Conservation (phyloP, 1,140 invertebrate genomes). For the Galendromus occidentalis region DNA sequence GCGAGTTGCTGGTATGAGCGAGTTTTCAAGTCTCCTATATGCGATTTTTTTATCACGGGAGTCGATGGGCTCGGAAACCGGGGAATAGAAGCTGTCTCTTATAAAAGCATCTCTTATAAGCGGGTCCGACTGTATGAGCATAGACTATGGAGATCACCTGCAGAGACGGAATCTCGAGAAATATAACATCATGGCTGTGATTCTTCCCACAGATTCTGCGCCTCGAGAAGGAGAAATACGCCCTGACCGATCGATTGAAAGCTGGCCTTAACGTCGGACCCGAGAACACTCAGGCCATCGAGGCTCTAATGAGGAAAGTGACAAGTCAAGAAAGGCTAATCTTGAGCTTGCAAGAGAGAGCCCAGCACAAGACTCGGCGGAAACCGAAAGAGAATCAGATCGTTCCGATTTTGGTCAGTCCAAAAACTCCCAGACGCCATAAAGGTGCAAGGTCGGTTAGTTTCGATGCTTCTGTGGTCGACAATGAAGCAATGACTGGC, state of each 20-base stretch:
- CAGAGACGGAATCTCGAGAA: no score
- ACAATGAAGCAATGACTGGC: background rate
- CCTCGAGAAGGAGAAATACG: conserved; percentile 1
- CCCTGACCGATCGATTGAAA: background rate
- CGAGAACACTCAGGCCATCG: background rate
- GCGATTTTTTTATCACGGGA: no score
- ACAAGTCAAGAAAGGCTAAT: background rate
- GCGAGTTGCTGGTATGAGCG: no score
- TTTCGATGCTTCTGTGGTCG: background rate
- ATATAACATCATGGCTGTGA: no score
- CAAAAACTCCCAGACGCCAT: background rate
- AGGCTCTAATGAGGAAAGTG: background rate
- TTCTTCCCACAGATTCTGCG: background rate
- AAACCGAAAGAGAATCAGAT: background rate
- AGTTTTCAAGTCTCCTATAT: no score
- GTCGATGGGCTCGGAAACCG: no score
- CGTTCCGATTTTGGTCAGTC: background rate
- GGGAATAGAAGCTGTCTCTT: no score
- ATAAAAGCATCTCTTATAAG: no score
- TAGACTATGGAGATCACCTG: no score
- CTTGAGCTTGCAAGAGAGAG: background rate
- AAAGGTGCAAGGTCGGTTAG: background rate
- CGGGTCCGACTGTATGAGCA: no score
- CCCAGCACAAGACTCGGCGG: background rate
- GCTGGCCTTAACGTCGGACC: background rate